These are phyloP conservation scores for Dendroctonus valens DNA, from an alignment of 1,140 invertebrate species.

Conservation along the genomic window DNA sequence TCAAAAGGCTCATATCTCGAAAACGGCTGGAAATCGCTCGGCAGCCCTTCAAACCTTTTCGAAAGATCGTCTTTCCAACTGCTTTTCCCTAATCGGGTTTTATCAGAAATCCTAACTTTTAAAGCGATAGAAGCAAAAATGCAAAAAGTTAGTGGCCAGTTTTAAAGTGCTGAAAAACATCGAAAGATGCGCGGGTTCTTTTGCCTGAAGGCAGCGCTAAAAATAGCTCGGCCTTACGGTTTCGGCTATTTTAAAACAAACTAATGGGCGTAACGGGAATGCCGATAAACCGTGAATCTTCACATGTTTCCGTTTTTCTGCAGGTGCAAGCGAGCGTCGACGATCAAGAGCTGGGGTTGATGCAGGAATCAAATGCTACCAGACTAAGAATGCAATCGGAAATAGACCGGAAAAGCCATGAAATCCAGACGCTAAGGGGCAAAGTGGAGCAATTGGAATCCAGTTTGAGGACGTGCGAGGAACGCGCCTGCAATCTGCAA, in stretches of 20 bases:
- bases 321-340: conserved; percentile 22
- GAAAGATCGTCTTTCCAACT: too few species aligned
- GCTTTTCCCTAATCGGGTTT: too few species aligned
- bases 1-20: too few species aligned
- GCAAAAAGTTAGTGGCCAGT: too few species aligned
- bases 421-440: conserved; percentile 37
- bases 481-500: conserved; percentile 43
- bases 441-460: conserved; percentile 39
- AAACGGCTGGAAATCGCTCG: too few species aligned
- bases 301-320: conserved; percentile 12
- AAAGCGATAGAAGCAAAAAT: too few species aligned
- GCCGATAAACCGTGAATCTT: too few species aligned
- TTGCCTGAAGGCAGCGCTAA: neutral
- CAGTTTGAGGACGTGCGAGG: conserved; percentile 38
- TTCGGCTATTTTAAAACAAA: conserved; percentile 6
- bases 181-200: neutral
- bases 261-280: too few species aligned
- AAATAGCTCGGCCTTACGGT: neutral
- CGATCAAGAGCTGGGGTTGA: conserved; percentile 8
- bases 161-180: too few species aligned
- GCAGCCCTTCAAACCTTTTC: too few species aligned
- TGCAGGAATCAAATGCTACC: conserved; percentile 12
- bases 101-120: too few species aligned
- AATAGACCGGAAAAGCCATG: conserved; percentile 25
- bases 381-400: conserved; percentile 24